Percentiles rank a stretch among this genome's conserved stretches.
phyloP scores from a whole-genome alignment of 2,113 vertebrate species.

The Cryptomyrus ogoouensis region DNA sequence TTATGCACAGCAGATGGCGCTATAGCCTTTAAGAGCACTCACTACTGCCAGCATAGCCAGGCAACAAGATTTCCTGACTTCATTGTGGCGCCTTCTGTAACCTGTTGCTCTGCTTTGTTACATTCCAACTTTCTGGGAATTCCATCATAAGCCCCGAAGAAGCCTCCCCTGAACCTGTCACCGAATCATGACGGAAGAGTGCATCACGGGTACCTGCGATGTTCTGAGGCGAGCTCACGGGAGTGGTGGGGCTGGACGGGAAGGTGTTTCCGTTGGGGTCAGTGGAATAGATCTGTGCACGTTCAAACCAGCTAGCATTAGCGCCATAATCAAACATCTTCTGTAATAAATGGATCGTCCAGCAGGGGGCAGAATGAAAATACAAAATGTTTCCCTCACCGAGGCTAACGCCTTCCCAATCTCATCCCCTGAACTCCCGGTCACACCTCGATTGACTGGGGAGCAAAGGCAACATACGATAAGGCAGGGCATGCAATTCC shows the following conservation, averaged over 20 bases:
- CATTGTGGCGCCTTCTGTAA: background rate
- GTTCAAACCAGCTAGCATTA: background rate
- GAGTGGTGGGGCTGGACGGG: conserved; percentile 84
- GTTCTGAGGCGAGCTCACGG: conserved; percentile 86
- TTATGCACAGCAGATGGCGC: conserved; percentile 47
- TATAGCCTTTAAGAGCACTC: conserved; percentile 13
- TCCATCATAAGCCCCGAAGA: background rate
- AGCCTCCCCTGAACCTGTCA: background rate
- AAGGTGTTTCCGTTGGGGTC: conserved; percentile 88
- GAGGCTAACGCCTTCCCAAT: conserved; percentile 95
- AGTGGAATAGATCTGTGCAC: conserved; percentile 82
- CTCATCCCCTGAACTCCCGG: conserved; percentile 88
- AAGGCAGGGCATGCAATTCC: background rate
- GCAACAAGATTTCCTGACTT: background rate
- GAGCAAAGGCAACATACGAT: background rate
- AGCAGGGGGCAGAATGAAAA: background rate
- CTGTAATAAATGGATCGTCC: background rate
- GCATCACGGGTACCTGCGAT: conserved; percentile 70
- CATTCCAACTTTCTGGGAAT: background rate
- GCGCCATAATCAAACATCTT: background rate
- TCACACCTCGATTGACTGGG: conserved; percentile 70
- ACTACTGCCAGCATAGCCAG: background rate
- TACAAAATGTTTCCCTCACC: conserved; percentile 59
- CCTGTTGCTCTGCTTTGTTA: background rate
- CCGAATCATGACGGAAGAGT: background rate